A percentile compares a stretch with the other conserved stretches of the same genome.
phyloP scores from a whole-genome alignment of 2,113 vertebrate genomes.

The Acrocephalus kingi region DNA sequence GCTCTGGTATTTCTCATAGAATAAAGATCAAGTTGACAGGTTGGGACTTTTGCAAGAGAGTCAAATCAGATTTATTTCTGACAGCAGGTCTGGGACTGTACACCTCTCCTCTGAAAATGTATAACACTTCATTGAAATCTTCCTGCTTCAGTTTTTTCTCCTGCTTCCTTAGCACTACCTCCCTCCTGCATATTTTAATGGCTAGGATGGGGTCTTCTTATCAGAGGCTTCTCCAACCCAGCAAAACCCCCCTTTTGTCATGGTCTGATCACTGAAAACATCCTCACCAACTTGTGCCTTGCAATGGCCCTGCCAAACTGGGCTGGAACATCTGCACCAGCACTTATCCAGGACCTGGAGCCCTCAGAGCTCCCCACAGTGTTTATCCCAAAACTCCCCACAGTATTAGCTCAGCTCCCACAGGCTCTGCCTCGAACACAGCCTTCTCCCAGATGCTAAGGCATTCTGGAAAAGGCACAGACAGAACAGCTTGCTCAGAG shows the following conservation, averaged over 20 bases:
- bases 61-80: slow-evolving; percentile 13
- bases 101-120: neutral
- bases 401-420: neutral
- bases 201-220: neutral
- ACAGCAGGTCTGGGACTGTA: neutral
- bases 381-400: neutral
- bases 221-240: neutral
- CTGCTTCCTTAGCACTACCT: neutral
- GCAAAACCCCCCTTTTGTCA: neutral
- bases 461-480: neutral
- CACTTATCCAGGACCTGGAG: neutral
- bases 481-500: neutral
- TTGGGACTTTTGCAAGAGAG: neutral
- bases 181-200: neutral
- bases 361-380: neutral
- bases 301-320: neutral
- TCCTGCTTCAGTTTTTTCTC: neutral
- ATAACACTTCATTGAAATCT: neutral
- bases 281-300: neutral
- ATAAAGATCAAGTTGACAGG: slow-evolving; percentile 34
- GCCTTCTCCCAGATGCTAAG: neutral
- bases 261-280: neutral
- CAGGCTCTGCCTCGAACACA: neutral
- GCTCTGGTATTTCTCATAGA: slow-evolving; percentile 7
- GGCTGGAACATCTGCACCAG: neutral